Evolutionary conservation across 1,140 invertebrate species (phyloP).

Genomic region (Asobara japonica): DNA sequence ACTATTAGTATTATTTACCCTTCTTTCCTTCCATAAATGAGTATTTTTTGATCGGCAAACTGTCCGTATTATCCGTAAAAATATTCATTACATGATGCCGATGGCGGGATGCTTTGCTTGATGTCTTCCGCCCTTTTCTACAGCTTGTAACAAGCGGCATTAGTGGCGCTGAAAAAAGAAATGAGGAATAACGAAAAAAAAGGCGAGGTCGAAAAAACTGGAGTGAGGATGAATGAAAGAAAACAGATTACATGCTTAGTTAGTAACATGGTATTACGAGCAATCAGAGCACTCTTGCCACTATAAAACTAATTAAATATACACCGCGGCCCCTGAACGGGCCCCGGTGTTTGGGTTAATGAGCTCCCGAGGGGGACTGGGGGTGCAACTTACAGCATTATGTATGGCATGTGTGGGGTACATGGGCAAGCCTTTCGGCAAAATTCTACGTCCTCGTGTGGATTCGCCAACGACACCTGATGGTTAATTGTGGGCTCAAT

Average conservation of each 20-base stretch:
- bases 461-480: slow-evolving; percentile 16
- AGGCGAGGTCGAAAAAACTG: not conserved
- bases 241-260: slow-evolving; percentile 36
- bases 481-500: slow-evolving; percentile 21
- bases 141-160: slow-evolving; percentile 27
- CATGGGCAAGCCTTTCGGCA: not conserved
- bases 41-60: no score
- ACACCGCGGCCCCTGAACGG: slow-evolving; percentile 24
- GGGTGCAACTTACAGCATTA: not conserved
- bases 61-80: no score
- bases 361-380: slow-evolving; percentile 24
- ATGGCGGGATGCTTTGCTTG: slow-evolving; percentile 11
- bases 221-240: slow-evolving; percentile 5
- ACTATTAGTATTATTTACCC: no score
- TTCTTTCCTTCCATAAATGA: no score
- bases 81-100: not conserved
- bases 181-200: slow-evolving; percentile 12
- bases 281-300: slow-evolving; percentile 34
- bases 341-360: slow-evolving; percentile 39
- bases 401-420: not conserved
- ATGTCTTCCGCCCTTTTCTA: slow-evolving; percentile 31
- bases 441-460: slow-evolving; percentile 22
- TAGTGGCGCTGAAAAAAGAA: slow-evolving; percentile 18
- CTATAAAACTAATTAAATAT: slow-evolving; percentile 43
- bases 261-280: slow-evolving; percentile 38